phyloP scores from a whole-genome alignment of 2,888 invertebrate species.

The Plagodis pulveraria region DNA sequence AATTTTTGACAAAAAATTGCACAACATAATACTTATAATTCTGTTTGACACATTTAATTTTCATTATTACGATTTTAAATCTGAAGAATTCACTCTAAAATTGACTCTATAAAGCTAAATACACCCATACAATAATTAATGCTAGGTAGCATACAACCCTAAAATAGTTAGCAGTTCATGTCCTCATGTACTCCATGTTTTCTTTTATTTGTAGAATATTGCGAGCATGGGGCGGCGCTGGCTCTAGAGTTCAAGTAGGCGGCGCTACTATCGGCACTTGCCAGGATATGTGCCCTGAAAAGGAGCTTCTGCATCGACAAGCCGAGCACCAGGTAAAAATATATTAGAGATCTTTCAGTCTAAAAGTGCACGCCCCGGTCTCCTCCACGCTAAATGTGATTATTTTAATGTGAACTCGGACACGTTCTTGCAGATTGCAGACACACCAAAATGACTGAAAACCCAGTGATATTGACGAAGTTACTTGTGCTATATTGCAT shows the following conservation, averaged over 20 bases:
- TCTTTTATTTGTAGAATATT: conserved; percentile 68
- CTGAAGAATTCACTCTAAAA: no score
- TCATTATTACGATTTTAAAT: no score
- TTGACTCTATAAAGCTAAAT: no score
- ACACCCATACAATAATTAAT: no score
- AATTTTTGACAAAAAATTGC: no score
- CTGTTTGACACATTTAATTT: no score
- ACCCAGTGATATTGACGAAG: no score
- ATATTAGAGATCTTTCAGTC: neutral
- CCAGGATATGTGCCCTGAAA: conserved; percentile 99
- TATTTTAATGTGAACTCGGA: no score
- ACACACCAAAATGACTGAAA: no score
- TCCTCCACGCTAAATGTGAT: neutral
- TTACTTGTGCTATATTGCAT: no score
- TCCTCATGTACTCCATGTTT: neutral
- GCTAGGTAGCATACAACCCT: neutral
- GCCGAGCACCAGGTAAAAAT: conserved; percentile 88
- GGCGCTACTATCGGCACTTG: conserved; percentile 92
- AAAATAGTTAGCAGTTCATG: neutral
- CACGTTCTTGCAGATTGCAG: no score
- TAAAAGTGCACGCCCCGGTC: neutral
- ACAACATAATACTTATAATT: no score
- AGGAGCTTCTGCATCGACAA: conserved; percentile 93
- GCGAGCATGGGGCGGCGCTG: conserved; percentile 87
- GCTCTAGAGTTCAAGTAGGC: conserved; percentile 84